A percentile compares a stretch with the other conserved stretches of the same genome.
These are phyloP conservation scores for Noctua janthe DNA, from an alignment of 2,888 invertebrate genomes.

Conservation along the genomic window DNA sequence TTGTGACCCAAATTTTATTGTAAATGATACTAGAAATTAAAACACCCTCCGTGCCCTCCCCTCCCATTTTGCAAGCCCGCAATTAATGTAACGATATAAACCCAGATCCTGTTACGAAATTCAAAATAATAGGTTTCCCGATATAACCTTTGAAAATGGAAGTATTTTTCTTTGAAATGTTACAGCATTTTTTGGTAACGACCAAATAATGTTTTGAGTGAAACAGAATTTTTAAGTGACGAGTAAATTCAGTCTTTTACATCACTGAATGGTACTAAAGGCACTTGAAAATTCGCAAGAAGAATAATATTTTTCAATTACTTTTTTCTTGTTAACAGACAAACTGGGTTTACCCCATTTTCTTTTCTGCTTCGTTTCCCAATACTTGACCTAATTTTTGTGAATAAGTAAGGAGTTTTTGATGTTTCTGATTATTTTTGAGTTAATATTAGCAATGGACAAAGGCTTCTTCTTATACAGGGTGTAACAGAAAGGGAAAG, in stretches of 20 bases:
- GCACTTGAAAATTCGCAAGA: constrained; percentile 19
- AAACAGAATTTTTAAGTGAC: constrained; percentile 9
- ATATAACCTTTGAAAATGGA: constrained; percentile 17
- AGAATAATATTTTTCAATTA: constrained; percentile 20
- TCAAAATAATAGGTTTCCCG: constrained; percentile 36
- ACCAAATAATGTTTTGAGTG: constrained; percentile 8
- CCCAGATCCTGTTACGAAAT: constrained; percentile 45
- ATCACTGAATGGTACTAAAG: constrained; percentile 14
- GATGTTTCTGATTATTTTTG: constrained; percentile 12
- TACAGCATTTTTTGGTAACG: not conserved
- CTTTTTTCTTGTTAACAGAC: constrained; percentile 29
- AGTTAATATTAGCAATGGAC: not conserved
- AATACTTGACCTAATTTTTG: constrained; percentile 41
- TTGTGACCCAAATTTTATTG: constrained; percentile 49
- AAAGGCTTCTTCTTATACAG: not conserved
- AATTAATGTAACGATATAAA: constrained; percentile 57
- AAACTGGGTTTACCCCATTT: constrained; percentile 21
- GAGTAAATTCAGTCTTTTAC: constrained; percentile 31
- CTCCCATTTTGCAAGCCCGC: constrained; percentile 46
- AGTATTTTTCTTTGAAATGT: not conserved
- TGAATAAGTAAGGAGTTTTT: constrained; percentile 34
- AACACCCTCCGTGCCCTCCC: constrained; percentile 45
- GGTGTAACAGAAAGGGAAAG: no score
- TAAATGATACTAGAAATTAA: constrained; percentile 62
- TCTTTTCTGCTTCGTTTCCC: constrained; percentile 3